phyloP scores from a whole-genome alignment of 1,140 invertebrate genomes.

The Stratiolaelaps scimitus region DNA sequence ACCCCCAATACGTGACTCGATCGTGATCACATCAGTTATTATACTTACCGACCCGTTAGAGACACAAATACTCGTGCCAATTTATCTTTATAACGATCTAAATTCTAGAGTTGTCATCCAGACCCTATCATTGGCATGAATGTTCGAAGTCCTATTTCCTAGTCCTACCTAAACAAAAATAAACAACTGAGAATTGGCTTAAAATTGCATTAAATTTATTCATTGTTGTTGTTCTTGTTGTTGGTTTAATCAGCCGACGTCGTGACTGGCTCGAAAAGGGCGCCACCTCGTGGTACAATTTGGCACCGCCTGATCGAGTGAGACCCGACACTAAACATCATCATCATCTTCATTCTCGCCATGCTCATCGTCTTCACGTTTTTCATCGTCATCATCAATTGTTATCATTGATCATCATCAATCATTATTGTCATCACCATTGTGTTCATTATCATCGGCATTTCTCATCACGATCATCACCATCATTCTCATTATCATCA shows the following conservation, averaged over 20 bases:
- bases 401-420: slow-evolving; percentile 3
- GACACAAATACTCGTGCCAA: too few relatives aligned
- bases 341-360: slow-evolving; percentile 1
- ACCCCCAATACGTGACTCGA: too few relatives aligned
- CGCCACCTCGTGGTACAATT: too few relatives aligned
- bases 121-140: too few relatives aligned
- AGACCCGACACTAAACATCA: background rate
- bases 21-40: too few relatives aligned
- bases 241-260: too few relatives aligned
- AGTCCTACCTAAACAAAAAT: background rate
- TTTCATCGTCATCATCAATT: slow-evolving; percentile 6
- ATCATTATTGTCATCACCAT: background rate
- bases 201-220: slow-evolving; percentile 29
- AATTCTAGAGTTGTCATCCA: too few relatives aligned
- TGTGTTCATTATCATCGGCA: background rate
- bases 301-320: too few relatives aligned
- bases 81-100: too few relatives aligned
- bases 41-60: too few relatives aligned
- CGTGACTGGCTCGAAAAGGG: too few relatives aligned
- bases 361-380: background rate
- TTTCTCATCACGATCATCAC: background rate
- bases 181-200: background rate
- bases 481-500: background rate
- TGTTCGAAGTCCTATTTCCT: too few relatives aligned
- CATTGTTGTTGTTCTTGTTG: background rate